Evolutionary conservation across 1,140 invertebrate genomes (phyloP).

Genomic region (Elysia chlorotica): DNA sequence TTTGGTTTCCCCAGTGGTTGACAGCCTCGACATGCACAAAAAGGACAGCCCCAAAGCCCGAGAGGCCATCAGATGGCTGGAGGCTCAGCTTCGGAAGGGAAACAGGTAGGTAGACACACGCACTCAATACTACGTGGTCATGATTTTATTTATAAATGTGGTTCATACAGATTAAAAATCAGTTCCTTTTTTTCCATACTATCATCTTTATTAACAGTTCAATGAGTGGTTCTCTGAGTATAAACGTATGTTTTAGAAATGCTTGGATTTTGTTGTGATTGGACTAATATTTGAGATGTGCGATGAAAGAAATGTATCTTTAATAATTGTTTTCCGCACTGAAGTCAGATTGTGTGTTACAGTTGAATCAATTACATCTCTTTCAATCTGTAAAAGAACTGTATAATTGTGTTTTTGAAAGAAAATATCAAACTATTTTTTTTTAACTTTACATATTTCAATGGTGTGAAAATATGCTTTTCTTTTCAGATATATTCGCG

Average conservation of each 20-base stretch:
- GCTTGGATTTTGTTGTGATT: too few relatives aligned
- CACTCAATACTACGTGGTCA: too few relatives aligned
- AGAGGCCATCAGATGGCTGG: constrained; percentile 90
- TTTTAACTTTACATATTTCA: background rate
- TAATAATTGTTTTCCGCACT: background rate
- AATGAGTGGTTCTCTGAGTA: too few relatives aligned
- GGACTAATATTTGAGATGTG: background rate
- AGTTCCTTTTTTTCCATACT: too few relatives aligned
- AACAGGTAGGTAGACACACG: constrained; percentile 77
- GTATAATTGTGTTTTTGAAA: background rate
- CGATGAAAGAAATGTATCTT: background rate
- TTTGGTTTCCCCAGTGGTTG: constrained; percentile 73
- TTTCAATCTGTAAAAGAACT: background rate
- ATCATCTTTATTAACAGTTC: too few relatives aligned
- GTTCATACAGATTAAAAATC: too few relatives aligned
- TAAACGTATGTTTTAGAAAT: too few relatives aligned
- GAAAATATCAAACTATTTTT: background rate
- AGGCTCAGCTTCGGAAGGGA: constrained; percentile 81
- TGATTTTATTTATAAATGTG: too few relatives aligned
- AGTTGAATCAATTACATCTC: background rate
- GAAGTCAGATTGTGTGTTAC: background rate
- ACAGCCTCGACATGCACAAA: constrained; percentile 84
- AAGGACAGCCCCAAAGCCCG: constrained; percentile 75
- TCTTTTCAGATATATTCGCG: constrained; percentile 58
- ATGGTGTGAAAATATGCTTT: constrained; percentile 11